A percentile compares a stretch with the other conserved stretches of the same genome.
Conservation (phyloP, 2,888 invertebrate species). For the Parapristionchus giblindavisi region DNA sequence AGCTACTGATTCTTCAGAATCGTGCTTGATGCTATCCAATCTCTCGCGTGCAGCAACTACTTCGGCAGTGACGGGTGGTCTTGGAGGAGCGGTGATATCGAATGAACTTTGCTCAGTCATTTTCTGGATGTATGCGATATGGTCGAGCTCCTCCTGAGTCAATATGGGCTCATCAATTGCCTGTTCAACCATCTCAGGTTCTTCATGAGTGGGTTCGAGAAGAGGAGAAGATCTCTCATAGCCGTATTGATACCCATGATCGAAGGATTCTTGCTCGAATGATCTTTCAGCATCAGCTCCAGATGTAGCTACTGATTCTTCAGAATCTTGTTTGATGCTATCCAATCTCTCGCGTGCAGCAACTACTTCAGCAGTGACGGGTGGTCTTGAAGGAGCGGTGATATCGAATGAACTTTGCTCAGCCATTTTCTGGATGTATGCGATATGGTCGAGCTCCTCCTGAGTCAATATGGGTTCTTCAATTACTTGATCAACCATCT, state of each 20-base stretch:
- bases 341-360: not conserved
- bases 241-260: constrained; percentile 5
- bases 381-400: not conserved
- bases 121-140: constrained; percentile 13
- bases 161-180: not conserved
- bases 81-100: not conserved
- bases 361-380: not conserved
- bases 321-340: not conserved
- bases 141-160: constrained; percentile 18
- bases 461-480: constrained; percentile 6
- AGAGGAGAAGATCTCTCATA: constrained; percentile 2
- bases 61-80: not conserved
- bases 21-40: not conserved
- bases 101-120: constrained; percentile 13
- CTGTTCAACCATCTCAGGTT: not conserved
- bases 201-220: not conserved
- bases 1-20: not conserved
- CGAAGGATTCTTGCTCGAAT: constrained; percentile 2
- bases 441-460: constrained; percentile 16
- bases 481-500: not conserved
- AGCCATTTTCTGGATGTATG: constrained; percentile 13
- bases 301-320: not conserved
- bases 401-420: constrained; percentile 10
- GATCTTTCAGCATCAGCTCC: constrained; percentile 16
- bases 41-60: not conserved